Evolutionary conservation across 30 jellyfish, hydroid and myxozoan genomes (phyloP).

Genomic region (Aurelia aurita): DNA sequence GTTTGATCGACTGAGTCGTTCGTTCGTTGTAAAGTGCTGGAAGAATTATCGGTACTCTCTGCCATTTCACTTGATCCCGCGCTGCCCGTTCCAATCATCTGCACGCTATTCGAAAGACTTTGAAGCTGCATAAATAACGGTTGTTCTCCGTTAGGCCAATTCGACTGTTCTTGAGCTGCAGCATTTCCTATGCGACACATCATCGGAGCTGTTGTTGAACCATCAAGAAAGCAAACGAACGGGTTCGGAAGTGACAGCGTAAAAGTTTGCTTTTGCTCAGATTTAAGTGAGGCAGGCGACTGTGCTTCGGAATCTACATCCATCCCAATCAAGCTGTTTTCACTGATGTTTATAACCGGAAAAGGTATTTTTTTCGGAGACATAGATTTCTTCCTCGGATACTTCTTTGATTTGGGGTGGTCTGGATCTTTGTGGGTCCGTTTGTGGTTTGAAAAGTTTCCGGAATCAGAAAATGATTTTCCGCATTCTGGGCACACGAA

Average conservation of each 20-base stretch:
- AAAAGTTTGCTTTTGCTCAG: conserved; percentile 1
- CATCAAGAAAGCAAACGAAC: not conserved
- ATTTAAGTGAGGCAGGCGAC: not conserved
- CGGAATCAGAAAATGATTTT: conserved; percentile 59
- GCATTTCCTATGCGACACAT: not conserved
- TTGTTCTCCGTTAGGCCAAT: not conserved
- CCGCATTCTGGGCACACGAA: conserved; percentile 48
- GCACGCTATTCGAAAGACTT: not conserved
- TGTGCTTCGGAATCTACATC: no score
- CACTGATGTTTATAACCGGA: conserved; percentile 6
- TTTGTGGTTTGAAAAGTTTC: conserved; percentile 72
- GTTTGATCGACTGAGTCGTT: no score
- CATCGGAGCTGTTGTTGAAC: not conserved
- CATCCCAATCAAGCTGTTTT: not conserved
- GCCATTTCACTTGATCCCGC: no score
- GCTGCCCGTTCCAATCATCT: not conserved
- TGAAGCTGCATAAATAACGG: conserved; percentile 22
- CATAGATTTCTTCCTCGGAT: not conserved
- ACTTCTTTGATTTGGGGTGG: conserved; percentile 3
- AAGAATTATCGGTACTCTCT: no score
- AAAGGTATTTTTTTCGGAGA: conserved; percentile 4
- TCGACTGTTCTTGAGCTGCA: not conserved
- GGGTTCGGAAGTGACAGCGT: conserved; percentile 4
- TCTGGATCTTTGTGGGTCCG: conserved; percentile 41
- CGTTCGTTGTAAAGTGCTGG: no score